A percentile compares a stretch with the other conserved stretches of the same genome.
These are phyloP conservation scores for Pseudococcus viburni DNA, from an alignment of 2,888 invertebrate genomes.

Conservation along the genomic window DNA sequence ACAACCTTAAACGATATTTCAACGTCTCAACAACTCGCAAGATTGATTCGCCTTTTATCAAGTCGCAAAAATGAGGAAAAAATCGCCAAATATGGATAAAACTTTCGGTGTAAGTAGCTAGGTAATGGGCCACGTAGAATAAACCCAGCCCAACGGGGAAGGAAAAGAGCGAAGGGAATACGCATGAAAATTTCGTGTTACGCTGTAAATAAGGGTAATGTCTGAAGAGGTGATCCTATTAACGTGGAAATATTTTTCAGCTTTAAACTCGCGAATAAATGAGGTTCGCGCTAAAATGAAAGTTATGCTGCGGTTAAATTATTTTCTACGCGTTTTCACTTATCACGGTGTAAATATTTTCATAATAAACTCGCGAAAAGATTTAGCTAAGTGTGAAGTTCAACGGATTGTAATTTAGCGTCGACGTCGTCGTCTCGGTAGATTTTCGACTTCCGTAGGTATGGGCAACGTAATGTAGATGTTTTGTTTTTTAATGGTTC, in stretches of 20 bases:
- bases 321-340: constrained; percentile 47
- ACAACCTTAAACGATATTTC: background rate
- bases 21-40: background rate
- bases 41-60: background rate
- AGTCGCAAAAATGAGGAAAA: background rate
- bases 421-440: background rate
- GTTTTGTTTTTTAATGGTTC: constrained; percentile 40
- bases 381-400: constrained; percentile 41
- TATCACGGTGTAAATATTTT: constrained; percentile 34
- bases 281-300: constrained; percentile 29
- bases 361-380: constrained; percentile 40
- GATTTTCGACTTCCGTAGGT: background rate
- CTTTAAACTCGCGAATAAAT: constrained; percentile 34
- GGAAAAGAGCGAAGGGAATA: background rate
- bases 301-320: constrained; percentile 39
- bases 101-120: background rate
- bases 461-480: constrained; percentile 25
- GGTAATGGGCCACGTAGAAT: background rate
- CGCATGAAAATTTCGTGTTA: constrained; percentile 22
- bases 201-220: constrained; percentile 26
- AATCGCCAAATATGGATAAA: background rate
- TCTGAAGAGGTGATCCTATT: constrained; percentile 47
- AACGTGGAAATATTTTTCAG: constrained; percentile 17
- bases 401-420: constrained; percentile 32
- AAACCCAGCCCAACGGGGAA: too few relatives aligned